Percentiles rank a stretch among this genome's conserved stretches.
These are phyloP conservation scores for Calidris pygmaea DNA, from an alignment of 2,113 vertebrate species.

Conservation along the genomic window DNA sequence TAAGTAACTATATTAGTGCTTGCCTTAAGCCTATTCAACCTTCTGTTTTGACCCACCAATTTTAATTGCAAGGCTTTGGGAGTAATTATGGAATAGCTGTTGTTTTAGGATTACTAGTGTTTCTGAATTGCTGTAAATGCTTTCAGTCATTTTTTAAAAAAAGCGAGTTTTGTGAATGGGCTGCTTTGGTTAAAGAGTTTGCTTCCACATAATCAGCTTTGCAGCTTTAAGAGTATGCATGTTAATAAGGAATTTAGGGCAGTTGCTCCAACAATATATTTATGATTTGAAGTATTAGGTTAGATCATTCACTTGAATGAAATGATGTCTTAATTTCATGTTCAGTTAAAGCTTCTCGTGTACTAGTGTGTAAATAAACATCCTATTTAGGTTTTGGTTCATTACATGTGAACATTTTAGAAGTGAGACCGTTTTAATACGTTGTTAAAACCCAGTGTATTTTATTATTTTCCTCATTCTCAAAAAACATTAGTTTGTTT, in stretches of 20 bases:
- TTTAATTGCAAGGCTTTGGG: background rate
- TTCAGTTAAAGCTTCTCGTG: background rate
- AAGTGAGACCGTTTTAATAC: background rate
- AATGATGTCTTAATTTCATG: background rate
- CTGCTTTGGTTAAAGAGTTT: background rate
- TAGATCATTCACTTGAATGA: background rate
- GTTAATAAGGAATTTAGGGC: background rate
- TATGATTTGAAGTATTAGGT: background rate
- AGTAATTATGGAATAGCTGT: background rate
- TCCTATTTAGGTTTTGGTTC: background rate
- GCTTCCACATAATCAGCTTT: background rate
- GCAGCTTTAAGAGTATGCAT: background rate
- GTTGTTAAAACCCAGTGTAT: background rate
- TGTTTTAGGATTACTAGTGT: background rate
- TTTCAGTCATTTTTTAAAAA: background rate
- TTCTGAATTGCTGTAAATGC: background rate
- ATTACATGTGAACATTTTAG: background rate
- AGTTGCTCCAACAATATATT: background rate
- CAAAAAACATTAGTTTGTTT: background rate
- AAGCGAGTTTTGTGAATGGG: background rate
- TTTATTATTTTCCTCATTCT: slow-evolving; percentile 16
- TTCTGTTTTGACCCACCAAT: background rate
- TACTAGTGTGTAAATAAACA: background rate
- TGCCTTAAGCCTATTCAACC: background rate
- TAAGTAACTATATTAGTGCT: background rate